Base-by-base conservation (phyloP, 2,888 invertebrate genomes). In the Trypoxylon attenuatum region DNA sequence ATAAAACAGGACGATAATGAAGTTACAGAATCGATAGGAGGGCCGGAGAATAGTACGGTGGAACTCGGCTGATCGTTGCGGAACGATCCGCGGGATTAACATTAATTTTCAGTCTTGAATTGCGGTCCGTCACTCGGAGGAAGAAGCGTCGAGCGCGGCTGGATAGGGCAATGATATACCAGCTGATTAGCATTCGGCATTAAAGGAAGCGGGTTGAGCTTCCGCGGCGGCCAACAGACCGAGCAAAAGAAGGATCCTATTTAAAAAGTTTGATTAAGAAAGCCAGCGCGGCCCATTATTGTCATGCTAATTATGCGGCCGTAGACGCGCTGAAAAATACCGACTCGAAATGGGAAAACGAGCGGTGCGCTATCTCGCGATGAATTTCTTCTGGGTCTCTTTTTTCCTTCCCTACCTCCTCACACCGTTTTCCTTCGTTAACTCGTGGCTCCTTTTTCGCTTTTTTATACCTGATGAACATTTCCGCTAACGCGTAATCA, bases 191-290 rank as follows among this genome's bases (percentile, higher is more conserved):
- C 81, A 84, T 83, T 83, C 81, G 77, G 70, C 66, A 79, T 82
- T 79, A 77, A 81, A 81, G 78, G 78, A 77, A 49, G 52, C 63
- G 27, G 47, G 19, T 57, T 51, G 66, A 60, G 62, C 64, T 68
- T 65, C 53, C 66, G 47, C 52, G 52, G 27, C 23, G 54, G 43
- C 38, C 29, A 41, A 45, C 45, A 45, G 39, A 54, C 42, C 62
- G 38, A 33, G 64, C 73, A 73, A 83, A 83, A 84, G 66, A 45
- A 39, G 71, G 62, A 84, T 84, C 80, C 79, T 82, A 85, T 87
- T 86, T 86, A 84, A 87, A 76, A 87, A 87, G 85, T 87, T 87
- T 86, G 86, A 86, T 87, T 87, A 85, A 85, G 84, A 84, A 82
- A 82, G 73, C 79, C 53, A 59, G 41, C 71, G 53, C 4, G 5